Percentiles rank a stretch among this genome's conserved stretches.
phyloP scores from a whole-genome alignment of 2,113 vertebrate genomes.

The Trematomus loennbergii region DNA sequence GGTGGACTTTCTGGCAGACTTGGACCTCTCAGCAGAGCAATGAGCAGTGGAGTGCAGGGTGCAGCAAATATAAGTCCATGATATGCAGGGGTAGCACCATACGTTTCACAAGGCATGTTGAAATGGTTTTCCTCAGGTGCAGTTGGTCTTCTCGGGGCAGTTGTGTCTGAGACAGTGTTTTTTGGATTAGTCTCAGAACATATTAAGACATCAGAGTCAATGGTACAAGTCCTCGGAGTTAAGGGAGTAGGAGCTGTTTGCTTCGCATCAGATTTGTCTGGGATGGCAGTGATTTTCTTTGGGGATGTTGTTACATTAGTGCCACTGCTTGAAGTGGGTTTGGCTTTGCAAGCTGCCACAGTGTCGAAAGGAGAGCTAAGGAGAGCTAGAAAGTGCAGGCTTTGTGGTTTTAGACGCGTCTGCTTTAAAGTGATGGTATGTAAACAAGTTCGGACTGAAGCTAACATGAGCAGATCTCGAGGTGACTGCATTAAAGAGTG shows the following conservation, averaged over 20 bases:
- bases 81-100: constrained; percentile 27
- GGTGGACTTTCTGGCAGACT: constrained; percentile 8
- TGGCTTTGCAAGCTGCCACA: constrained; percentile 4
- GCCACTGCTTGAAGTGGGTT: constrained; percentile 15
- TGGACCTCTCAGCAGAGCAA: constrained; percentile 39
- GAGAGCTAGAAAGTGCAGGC: constrained; percentile 11
- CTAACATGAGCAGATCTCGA: constrained; percentile 53
- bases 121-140: constrained; percentile 5
- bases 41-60: constrained; percentile 8
- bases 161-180: constrained; percentile 49
- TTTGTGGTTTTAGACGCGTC: background rate
- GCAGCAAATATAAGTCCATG: constrained; percentile 9
- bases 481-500: constrained; percentile 67
- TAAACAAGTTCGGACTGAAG: constrained; percentile 34
- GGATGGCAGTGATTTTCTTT: constrained; percentile 11
- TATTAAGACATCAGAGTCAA: constrained; percentile 18
- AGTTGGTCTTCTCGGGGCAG: constrained; percentile 30
- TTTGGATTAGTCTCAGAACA: constrained; percentile 32
- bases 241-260: constrained; percentile 1
- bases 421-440: constrained; percentile 28
- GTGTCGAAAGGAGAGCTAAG: background rate
- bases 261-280: background rate
- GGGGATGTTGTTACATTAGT: constrained; percentile 1
- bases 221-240: constrained; percentile 10
- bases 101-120: constrained; percentile 3